Evolutionary conservation across 2,888 invertebrate species (phyloP).

Genomic region (Aphidius colemani): DNA sequence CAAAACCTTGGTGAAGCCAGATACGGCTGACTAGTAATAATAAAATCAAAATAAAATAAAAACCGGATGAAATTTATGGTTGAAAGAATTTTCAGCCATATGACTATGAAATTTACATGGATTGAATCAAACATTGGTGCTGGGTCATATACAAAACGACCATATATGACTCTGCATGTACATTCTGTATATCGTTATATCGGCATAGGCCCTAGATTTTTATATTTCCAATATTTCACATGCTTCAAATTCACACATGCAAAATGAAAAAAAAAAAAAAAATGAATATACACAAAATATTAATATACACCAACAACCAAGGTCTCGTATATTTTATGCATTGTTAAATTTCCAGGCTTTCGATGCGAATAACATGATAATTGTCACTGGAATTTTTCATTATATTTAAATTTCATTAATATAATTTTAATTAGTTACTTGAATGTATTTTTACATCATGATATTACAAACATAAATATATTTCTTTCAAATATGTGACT

Average conservation of each 20-base stretch:
- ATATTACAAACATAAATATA: too few relatives aligned
- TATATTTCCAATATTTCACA: slow-evolving; percentile 20
- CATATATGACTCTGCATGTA: too few relatives aligned
- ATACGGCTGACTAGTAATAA: too few relatives aligned
- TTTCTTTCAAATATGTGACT: too few relatives aligned
- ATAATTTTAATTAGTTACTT: neutral
- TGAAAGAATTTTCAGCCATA: slow-evolving; percentile 22
- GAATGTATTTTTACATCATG: too few relatives aligned
- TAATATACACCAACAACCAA: slow-evolving; percentile 20
- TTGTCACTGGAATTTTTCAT: slow-evolving; percentile 32
- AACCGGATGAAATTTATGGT: slow-evolving; percentile 9
- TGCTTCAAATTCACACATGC: neutral
- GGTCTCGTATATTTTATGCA: slow-evolving; percentile 38
- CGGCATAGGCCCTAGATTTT: slow-evolving; percentile 18
- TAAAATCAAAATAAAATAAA: slow-evolving; percentile 2
- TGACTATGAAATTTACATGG: slow-evolving; percentile 36
- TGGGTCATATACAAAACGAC: slow-evolving; percentile 17
- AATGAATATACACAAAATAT: neutral
- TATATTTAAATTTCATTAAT: slow-evolving; percentile 14
- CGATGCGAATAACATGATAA: slow-evolving; percentile 40
- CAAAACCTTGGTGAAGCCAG: too few relatives aligned
- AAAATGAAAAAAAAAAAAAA: too few relatives aligned
- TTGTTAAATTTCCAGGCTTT: slow-evolving; percentile 36
- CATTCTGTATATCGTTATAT: slow-evolving; percentile 4
- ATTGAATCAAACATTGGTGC: slow-evolving; percentile 33